These are phyloP conservation scores for Alexandromys fortis DNA, from an alignment of 2,113 vertebrate genomes.

Conservation along the genomic window DNA sequence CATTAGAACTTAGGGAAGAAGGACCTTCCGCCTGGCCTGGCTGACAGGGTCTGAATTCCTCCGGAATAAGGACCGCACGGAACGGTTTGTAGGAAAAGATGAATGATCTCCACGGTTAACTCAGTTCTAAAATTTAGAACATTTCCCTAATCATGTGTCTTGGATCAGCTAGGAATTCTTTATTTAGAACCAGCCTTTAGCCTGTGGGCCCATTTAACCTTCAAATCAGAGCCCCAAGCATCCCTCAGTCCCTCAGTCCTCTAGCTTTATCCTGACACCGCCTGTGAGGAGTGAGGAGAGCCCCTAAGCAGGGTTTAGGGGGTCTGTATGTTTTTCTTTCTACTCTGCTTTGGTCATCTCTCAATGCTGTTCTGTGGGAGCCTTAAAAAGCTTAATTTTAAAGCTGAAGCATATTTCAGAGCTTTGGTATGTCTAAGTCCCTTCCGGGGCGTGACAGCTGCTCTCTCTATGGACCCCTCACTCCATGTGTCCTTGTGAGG, in stretches of 20 bases:
- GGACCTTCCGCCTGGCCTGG: background rate
- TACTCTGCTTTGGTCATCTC: background rate
- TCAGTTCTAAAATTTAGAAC: conserved; percentile 26
- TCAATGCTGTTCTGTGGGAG: background rate
- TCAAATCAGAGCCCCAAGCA: background rate
- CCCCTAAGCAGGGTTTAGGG: background rate
- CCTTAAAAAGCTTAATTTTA: background rate
- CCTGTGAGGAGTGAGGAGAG: background rate
- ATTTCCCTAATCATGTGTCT: background rate
- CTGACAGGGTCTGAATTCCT: background rate
- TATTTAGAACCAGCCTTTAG: background rate
- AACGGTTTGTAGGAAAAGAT: background rate
- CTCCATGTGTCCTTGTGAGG: background rate
- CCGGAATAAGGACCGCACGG: background rate
- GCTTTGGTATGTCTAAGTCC: background rate
- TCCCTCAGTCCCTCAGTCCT: background rate
- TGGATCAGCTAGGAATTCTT: background rate
- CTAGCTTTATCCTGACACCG: background rate
- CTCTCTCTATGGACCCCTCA: background rate
- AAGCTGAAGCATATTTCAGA: conserved; percentile 13
- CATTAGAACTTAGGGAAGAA: background rate
- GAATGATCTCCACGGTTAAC: background rate
- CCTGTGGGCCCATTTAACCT: background rate
- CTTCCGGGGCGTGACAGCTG: background rate
- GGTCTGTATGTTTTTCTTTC: background rate